These are phyloP conservation scores for Drosophila littoralis DNA, from an alignment of 1,140 invertebrate genomes.

Conservation along the genomic window DNA sequence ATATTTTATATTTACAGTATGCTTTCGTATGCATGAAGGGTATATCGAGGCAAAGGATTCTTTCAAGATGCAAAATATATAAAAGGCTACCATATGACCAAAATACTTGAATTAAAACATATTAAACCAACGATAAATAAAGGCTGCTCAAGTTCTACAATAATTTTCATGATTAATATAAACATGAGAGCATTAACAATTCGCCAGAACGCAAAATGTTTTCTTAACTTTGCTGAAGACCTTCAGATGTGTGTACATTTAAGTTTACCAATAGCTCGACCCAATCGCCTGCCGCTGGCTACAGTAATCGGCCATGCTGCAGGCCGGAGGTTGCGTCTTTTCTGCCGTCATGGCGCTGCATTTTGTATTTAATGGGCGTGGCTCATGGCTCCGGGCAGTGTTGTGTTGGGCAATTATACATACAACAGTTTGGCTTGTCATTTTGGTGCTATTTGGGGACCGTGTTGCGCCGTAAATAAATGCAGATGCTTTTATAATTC, in stretches of 20 bases:
- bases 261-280: constrained; percentile 5
- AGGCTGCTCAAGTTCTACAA: no score
- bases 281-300: not conserved
- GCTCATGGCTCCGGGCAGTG: not conserved
- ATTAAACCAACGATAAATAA: no score
- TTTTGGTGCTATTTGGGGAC: constrained; percentile 58
- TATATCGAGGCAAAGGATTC: constrained; percentile 45
- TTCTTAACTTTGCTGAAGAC: constrained; percentile 37
- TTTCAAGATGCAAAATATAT: not conserved
- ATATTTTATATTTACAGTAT: constrained; percentile 76
- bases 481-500: constrained; percentile 42
- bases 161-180: not conserved
- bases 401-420: constrained; percentile 55
- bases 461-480: constrained; percentile 61
- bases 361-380: constrained; percentile 63
- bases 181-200: constrained; percentile 5
- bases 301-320: constrained; percentile 17
- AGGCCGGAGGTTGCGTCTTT: constrained; percentile 25
- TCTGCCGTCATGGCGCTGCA: constrained; percentile 62
- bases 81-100: no score
- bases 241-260: constrained; percentile 28
- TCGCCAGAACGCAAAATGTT: constrained; percentile 20
- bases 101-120: no score
- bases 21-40: constrained; percentile 16
- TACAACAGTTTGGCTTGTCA: constrained; percentile 28